Conservation (phyloP, 2,797 vertebrate genomes). For the Aldrovandia affinis region DNA sequence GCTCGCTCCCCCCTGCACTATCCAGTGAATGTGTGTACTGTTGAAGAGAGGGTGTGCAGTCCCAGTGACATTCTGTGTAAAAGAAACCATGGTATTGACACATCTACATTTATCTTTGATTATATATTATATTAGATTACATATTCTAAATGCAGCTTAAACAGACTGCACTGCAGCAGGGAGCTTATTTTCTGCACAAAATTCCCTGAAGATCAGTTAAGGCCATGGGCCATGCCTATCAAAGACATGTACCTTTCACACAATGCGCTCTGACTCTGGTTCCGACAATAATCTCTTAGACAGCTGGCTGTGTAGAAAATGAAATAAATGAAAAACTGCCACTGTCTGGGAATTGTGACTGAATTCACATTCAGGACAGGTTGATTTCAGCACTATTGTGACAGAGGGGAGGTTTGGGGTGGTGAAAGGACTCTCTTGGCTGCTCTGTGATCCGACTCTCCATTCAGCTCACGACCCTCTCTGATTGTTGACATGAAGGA, state of each 20-base stretch:
- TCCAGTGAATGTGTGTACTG: neutral
- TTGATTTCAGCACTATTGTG: neutral
- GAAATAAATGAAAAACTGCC: neutral
- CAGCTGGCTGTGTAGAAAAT: neutral
- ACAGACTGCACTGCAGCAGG: neutral
- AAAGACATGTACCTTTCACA: neutral
- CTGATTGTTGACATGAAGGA: too few relatives aligned
- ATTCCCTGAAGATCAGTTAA: neutral
- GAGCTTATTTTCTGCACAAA: neutral
- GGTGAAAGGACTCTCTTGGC: too few relatives aligned
- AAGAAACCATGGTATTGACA: neutral
- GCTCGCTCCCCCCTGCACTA: constrained; percentile 17
- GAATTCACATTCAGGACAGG: neutral
- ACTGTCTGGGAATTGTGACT: neutral
- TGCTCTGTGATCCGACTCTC: neutral
- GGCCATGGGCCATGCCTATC: neutral
- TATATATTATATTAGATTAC: neutral
- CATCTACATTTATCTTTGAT: neutral
- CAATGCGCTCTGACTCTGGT: too few relatives aligned
- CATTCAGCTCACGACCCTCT: neutral
- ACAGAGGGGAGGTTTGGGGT: too few relatives aligned
- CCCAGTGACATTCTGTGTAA: neutral
- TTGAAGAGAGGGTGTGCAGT: neutral
- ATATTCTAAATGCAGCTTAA: neutral
- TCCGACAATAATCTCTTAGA: neutral